phyloP scores from a whole-genome alignment of 2,113 vertebrate species.

The Corvus hawaiiensis region DNA sequence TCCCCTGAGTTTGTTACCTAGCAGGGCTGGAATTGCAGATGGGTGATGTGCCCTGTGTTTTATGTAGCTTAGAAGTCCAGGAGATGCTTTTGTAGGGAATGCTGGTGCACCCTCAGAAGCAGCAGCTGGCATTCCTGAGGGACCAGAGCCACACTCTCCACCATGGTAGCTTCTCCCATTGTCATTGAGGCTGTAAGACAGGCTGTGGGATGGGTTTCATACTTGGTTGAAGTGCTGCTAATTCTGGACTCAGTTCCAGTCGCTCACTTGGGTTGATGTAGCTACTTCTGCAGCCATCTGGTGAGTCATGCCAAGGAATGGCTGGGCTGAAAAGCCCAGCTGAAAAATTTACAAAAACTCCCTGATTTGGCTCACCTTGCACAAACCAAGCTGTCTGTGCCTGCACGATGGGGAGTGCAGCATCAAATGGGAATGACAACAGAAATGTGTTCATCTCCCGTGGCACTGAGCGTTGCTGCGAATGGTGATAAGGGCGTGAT shows the following conservation, averaged over 20 bases:
- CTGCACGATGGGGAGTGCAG: not conserved
- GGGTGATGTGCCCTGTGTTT: accelerated
- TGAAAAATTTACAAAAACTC: not conserved
- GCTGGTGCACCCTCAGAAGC: not conserved
- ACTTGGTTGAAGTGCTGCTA: not conserved
- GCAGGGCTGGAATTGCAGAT: not conserved
- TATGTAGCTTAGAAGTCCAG: not conserved
- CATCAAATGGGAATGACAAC: not conserved
- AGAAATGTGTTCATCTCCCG: not conserved
- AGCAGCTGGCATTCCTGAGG: not conserved
- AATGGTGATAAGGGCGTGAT: accelerated
- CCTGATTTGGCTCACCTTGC: not conserved
- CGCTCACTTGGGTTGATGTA: not conserved
- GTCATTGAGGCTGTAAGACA: not conserved
- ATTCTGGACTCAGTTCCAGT: not conserved
- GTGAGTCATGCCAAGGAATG: not conserved
- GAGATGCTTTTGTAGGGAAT: not conserved
- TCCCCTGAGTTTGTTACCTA: not conserved
- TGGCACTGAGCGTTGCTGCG: accelerated
- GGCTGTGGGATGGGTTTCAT: not conserved
- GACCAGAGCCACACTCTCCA: not conserved
- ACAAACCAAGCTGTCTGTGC: not conserved
- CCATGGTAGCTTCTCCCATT: not conserved
- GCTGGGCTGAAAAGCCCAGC: not conserved
- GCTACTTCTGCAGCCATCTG: not conserved